Base-by-base conservation (phyloP, 2,113 vertebrate genomes). In the Xyrauchen texanus region DNA sequence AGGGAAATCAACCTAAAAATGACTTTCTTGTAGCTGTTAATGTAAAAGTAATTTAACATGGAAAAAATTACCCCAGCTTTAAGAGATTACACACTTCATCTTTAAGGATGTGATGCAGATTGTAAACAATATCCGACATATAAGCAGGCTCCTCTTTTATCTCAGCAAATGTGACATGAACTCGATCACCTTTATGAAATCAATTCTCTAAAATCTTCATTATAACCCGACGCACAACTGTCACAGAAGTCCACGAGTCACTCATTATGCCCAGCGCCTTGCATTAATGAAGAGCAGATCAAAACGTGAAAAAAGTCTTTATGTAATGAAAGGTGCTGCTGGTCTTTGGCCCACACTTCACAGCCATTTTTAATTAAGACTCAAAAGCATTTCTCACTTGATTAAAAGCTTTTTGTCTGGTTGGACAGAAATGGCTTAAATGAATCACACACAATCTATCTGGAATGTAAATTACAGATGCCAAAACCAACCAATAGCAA, bases 301-400 rank as follows among this genome's bases (percentile, higher is more conserved):
- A 61, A 44, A 70, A 42, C 4, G 10, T 44, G 51, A 53, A 53
- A 53, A 10, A 53, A 53, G 52, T 70, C 51, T 55, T 69, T 44
- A 61, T 73, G 53, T n/a, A 60, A 61, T 61, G 55, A 58, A 53
- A 73, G 57, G 15, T 62, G 70, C 70, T 73, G 57, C 44, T 49
- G 21, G 11, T 53, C 44, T 61, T 61, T 11, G 4, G 57, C 57
- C n/a, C 45, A 73, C 45, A 16, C 9, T 4, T 8, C 70, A 62
- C 45, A 2, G 55, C 45, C 45, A 73, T 61, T 13, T 44, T 60
- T 72, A 72, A 72, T 70, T 70, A 70, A 57, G 4, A 70, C n/a
- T 72, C 2, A 16, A 45, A 57, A 72, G 58, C 21, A 34, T 34
- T 34, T 34, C 21, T 34, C 21, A 34, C 21, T 34, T 34, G 1